Conservation (phyloP, 30 jellyfish, hydroid and myxozoan species). For the Aurelia aurita region DNA sequence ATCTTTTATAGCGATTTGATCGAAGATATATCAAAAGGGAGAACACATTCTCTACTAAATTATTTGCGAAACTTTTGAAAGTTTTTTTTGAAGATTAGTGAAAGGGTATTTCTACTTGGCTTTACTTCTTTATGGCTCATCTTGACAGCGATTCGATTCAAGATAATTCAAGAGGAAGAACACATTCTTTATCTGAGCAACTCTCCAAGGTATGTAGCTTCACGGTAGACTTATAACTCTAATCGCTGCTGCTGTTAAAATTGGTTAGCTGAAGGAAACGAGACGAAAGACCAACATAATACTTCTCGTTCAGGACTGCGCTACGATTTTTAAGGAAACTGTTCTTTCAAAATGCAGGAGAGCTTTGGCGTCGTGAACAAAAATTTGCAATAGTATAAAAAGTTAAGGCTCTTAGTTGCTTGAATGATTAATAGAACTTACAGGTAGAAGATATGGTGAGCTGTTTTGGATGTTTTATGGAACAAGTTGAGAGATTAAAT, state of each 20-base stretch:
- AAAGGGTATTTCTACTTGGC: not conserved
- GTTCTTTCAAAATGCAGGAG: too few relatives aligned
- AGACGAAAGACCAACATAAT: not conserved
- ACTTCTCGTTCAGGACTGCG: too few relatives aligned
- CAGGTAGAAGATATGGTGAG: too few relatives aligned
- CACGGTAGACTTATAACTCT: not conserved
- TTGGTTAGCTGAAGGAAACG: not conserved
- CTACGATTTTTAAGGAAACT: too few relatives aligned
- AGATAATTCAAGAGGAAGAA: slow-evolving; percentile 65
- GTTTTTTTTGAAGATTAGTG: not conserved
- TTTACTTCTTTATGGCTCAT: not conserved
- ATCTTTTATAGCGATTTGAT: not conserved
- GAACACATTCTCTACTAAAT: slow-evolving; percentile 56
- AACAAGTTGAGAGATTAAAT: too few relatives aligned
- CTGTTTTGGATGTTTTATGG: too few relatives aligned
- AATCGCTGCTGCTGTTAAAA: not conserved
- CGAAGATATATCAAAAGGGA: slow-evolving; percentile 46
- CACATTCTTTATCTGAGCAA: slow-evolving; percentile 81
- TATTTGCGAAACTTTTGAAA: too few relatives aligned
- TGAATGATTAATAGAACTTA: too few relatives aligned
- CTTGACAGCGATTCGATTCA: slow-evolving; percentile 4
- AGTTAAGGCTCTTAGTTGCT: too few relatives aligned
- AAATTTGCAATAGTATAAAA: too few relatives aligned
- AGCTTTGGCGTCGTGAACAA: too few relatives aligned
- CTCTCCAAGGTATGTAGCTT: slow-evolving; percentile 67